phyloP scores from a whole-genome alignment of 2,797 vertebrate genomes.

The Falco rusticolus region DNA sequence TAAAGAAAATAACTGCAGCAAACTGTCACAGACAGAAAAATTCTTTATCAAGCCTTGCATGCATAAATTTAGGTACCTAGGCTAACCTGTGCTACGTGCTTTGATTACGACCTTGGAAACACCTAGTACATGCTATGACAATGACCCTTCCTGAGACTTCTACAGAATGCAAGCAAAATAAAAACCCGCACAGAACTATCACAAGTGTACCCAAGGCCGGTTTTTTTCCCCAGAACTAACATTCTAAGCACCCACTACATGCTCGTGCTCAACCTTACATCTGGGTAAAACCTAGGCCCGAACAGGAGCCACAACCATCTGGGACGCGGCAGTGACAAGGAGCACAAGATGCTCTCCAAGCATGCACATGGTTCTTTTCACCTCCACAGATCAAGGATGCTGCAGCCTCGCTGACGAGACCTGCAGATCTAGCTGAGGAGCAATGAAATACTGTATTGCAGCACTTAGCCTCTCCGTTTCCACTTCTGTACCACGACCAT shows the following conservation, averaged over 20 bases:
- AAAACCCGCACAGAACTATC: neutral
- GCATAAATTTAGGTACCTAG: neutral
- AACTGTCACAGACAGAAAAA: neutral
- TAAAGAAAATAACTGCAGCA: neutral
- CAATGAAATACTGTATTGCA: accelerated
- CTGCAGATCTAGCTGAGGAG: neutral
- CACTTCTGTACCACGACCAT: accelerated
- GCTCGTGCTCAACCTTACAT: accelerated
- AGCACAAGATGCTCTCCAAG: neutral
- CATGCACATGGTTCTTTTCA: neutral
- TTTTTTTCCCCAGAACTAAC: neutral
- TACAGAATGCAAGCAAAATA: neutral
- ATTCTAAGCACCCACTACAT: neutral
- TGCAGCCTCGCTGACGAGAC: neutral
- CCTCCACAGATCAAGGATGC: neutral
- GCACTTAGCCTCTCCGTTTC: neutral
- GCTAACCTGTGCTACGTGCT: neutral
- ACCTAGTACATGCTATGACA: neutral
- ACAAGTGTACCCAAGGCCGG: neutral
- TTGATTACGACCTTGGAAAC: conserved; percentile 9
- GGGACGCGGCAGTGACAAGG: neutral
- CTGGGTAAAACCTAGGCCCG: neutral
- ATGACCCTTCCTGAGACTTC: neutral
- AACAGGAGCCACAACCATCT: neutral
- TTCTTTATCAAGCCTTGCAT: neutral